phyloP scores from a whole-genome alignment of 2,113 vertebrate species.

The Tretioscincus oriximinensis region DNA sequence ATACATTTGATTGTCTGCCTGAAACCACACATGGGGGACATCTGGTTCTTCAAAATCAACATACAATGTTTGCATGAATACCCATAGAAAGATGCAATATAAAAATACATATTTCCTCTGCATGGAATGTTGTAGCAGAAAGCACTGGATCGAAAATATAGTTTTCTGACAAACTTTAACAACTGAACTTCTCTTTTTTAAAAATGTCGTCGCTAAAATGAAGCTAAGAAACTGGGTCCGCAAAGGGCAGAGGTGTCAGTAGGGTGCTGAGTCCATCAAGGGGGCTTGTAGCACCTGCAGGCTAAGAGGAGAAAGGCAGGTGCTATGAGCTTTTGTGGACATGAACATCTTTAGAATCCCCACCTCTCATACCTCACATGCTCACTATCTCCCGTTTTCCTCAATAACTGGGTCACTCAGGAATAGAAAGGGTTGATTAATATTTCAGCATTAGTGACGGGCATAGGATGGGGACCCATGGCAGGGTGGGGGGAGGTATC shows the following conservation, averaged over 20 bases:
- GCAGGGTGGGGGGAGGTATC: neutral
- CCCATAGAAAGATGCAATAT: slow-evolving; percentile 69
- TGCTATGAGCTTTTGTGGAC: no score
- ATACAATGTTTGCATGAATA: slow-evolving; percentile 37
- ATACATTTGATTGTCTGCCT: neutral
- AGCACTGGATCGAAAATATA: slow-evolving; percentile 2
- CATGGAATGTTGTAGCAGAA: slow-evolving; percentile 67
- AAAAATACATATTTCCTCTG: slow-evolving; percentile 75
- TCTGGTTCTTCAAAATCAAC: slow-evolving; percentile 7
- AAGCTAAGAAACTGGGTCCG: neutral
- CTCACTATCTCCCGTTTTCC: no score
- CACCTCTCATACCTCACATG: no score
- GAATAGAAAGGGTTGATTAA: neutral
- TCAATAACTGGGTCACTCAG: neutral
- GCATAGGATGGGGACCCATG: no score
- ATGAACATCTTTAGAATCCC: no score
- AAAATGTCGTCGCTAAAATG: neutral
- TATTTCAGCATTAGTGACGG: no score
- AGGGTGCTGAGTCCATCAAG: no score
- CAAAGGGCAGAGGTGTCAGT: neutral
- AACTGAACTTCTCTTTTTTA: neutral
- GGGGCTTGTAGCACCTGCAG: no score
- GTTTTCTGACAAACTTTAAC: slow-evolving; percentile 9
- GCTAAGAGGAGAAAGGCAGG: no score
- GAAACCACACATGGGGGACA: neutral